Percentiles rank a stretch among this genome's conserved stretches.
phyloP scores from a whole-genome alignment of 2,113 vertebrate species.

The Emydura subglobosa region DNA sequence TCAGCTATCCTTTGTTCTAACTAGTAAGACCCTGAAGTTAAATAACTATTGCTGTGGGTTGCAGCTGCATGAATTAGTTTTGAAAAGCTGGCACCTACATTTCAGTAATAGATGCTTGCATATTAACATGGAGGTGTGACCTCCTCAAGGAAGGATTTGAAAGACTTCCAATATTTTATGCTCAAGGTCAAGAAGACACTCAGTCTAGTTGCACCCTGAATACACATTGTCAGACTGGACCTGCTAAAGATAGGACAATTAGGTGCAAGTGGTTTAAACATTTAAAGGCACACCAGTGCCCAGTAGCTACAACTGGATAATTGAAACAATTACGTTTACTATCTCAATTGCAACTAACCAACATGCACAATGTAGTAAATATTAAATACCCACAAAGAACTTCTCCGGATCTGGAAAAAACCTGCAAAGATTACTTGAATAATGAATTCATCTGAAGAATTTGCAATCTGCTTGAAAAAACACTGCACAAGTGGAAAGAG shows the following conservation, averaged over 20 bases:
- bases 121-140: neutral
- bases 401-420: neutral
- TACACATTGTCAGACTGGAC: neutral
- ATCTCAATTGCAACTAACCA: neutral
- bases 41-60: neutral
- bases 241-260: neutral
- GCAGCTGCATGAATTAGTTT: neutral
- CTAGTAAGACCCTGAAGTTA: conserved; percentile 17
- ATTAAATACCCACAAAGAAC: neutral
- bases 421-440: neutral
- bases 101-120: neutral
- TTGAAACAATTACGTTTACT: neutral
- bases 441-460: neutral
- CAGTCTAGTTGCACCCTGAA: neutral
- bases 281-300: neutral
- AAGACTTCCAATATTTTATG: neutral
- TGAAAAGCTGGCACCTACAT: neutral
- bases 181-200: neutral
- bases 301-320: neutral
- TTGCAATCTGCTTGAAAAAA: neutral
- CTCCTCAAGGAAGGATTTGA: neutral
- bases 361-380: neutral
- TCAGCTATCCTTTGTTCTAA: conserved; percentile 7
- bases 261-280: neutral
- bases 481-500: neutral